A percentile compares a stretch with the other conserved stretches of the same genome.
These are phyloP conservation scores for Cuculus canorus DNA, from an alignment of 2,797 vertebrate genomes.

Conservation along the genomic window DNA sequence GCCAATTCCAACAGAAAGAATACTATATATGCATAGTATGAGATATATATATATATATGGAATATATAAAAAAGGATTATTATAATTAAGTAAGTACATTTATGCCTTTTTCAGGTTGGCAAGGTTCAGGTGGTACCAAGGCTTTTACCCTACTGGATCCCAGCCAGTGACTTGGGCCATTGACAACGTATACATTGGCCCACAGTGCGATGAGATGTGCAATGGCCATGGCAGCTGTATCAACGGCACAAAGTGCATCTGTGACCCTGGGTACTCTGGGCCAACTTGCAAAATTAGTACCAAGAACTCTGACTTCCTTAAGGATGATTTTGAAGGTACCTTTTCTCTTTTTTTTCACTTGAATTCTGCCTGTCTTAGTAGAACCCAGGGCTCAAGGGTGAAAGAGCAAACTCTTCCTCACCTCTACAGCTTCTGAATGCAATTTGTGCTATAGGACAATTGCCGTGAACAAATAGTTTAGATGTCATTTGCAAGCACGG, in stretches of 20 bases:
- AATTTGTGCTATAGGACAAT: not conserved
- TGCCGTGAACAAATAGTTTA: not conserved
- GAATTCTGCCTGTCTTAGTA: not conserved
- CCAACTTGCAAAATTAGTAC: conserved; percentile 89
- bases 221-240: conserved; percentile 91
- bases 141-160: conserved; percentile 89
- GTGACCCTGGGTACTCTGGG: conserved; percentile 91
- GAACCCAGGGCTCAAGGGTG: not conserved
- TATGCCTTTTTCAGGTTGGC: conserved; percentile 82
- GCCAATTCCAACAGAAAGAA: not conserved
- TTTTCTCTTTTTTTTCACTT: not conserved
- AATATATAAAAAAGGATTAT: not conserved
- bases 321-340: conserved; percentile 98
- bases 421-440: not conserved
- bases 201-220: conserved; percentile 98
- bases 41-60: not conserved
- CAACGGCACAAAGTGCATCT: conserved; percentile 89
- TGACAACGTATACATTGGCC: conserved; percentile 94
- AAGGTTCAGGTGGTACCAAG: conserved; percentile 98
- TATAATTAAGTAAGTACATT: not conserved
- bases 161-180: conserved; percentile 95
- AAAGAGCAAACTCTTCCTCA: not conserved
- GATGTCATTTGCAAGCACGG: not conserved
- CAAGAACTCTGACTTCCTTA: conserved; percentile 95
- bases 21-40: not conserved